These are phyloP conservation scores for Doris montereyensis DNA, from an alignment of 2,888 invertebrate genomes.

Conservation along the genomic window DNA sequence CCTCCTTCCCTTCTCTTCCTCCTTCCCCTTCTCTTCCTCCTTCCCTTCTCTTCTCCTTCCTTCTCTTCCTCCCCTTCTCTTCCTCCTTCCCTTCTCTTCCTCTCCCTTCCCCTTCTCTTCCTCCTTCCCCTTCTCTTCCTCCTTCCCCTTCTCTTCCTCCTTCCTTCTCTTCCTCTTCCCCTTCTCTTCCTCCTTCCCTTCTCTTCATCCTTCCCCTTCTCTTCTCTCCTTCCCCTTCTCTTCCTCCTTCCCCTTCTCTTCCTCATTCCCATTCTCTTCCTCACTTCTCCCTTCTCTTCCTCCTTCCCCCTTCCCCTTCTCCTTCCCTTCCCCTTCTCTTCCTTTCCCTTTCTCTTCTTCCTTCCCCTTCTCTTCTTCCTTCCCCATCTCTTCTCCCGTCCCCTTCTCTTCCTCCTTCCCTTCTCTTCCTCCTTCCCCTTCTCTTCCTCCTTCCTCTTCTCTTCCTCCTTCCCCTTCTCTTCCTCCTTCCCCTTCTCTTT, in stretches of 20 bases:
- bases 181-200: background rate
- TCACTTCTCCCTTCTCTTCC: background rate
- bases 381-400: background rate
- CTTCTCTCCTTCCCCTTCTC: background rate
- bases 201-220: background rate
- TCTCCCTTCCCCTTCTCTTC: background rate
- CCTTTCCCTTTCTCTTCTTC: background rate
- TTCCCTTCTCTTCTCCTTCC: background rate
- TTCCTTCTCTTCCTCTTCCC: background rate
- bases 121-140: background rate
- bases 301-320: background rate
- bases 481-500: background rate
- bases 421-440: background rate
- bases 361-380: background rate
- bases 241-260: background rate
- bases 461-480: background rate
- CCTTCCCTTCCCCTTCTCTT: background rate
- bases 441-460: background rate
- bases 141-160: background rate
- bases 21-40: too few relatives aligned
- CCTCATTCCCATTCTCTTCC: background rate
- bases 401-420: background rate
- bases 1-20: too few relatives aligned
- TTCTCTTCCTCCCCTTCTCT: background rate
- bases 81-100: background rate